Conservation (phyloP, 2,888 invertebrate species). For the Ditula angustiorana region DNA sequence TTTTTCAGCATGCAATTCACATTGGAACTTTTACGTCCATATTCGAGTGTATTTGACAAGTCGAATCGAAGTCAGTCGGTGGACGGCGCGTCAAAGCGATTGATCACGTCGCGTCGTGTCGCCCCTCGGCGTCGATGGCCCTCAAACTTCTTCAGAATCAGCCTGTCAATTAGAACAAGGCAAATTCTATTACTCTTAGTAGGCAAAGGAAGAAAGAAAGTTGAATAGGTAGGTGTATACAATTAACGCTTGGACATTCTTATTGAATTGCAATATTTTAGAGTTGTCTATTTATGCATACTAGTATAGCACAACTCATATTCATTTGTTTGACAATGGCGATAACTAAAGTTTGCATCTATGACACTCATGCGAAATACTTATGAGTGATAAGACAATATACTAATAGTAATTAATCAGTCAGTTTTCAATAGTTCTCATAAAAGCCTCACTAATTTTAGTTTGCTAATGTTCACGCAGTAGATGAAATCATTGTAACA, state of each 20-base stretch:
- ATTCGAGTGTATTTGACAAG: conserved; percentile 27
- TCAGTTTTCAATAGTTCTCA: no score
- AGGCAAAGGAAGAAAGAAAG: neutral
- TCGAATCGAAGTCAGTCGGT: conserved; percentile 36
- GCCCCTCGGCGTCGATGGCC: conserved; percentile 25
- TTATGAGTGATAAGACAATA: no score
- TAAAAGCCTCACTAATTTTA: no score
- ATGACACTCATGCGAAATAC: no score
- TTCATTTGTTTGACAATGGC: no score
- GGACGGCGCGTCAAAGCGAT: conserved; percentile 59
- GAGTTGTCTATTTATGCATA: no score
- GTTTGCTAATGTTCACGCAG: no score
- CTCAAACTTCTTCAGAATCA: conserved; percentile 41
- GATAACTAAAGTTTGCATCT: no score
- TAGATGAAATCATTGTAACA: neutral
- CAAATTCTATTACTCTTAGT: conserved; percentile 23
- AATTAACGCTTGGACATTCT: neutral
- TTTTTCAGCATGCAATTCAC: no score
- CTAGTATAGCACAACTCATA: no score
- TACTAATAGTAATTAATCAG: no score
- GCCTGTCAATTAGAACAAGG: conserved; percentile 42
- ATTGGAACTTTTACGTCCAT: neutral
- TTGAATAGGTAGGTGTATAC: neutral
- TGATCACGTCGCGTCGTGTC: conserved; percentile 55
- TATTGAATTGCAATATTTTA: no score